Evolutionary conservation across 2,797 vertebrate species (phyloP).

Genomic region (Hozukius guyotensis): DNA sequence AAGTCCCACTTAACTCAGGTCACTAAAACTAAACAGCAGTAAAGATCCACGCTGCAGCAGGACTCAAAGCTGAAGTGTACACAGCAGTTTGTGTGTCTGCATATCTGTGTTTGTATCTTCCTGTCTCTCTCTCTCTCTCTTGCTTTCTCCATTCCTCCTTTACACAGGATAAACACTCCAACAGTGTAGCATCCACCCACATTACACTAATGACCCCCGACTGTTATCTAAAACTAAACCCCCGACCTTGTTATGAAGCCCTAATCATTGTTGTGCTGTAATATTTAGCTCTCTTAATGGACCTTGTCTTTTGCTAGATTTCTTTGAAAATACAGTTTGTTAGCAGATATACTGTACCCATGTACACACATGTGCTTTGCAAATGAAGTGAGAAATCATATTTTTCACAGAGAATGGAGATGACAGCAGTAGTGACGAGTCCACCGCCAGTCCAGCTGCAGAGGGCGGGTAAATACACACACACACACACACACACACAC

Average conservation of each 20-base stretch:
- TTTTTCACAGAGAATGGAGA: conserved; percentile 88
- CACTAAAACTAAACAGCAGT: conserved; percentile 32
- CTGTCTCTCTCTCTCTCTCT: not conserved
- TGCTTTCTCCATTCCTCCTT: conserved; percentile 5
- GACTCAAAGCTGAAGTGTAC: conserved; percentile 1
- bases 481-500: too few relatives aligned
- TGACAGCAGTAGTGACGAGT: conserved; percentile 95
- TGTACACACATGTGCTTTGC: not conserved
- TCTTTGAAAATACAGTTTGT: not conserved
- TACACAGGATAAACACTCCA: not conserved
- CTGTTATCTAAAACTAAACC: conserved; percentile 21
- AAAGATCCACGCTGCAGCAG: not conserved
- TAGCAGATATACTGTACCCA: not conserved
- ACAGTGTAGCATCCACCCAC: not conserved
- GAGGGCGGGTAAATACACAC: conserved; percentile 88
- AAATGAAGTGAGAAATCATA: not conserved
- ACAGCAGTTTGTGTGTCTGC: conserved; percentile 15
- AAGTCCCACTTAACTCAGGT: conserved; percentile 5
- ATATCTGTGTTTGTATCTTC: conserved; percentile 26
- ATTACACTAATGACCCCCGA: conserved; percentile 34
- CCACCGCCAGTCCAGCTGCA: conserved; percentile 88
- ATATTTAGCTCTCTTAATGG: not conserved
- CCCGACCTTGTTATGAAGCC: conserved; percentile 26
- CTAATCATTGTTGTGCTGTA: conserved; percentile 6
- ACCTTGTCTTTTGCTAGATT: not conserved